Percentiles rank a stretch among this genome's conserved stretches.
Evolutionary conservation across 1,140 invertebrate genomes (phyloP).

Genomic region (Atta texana): DNA sequence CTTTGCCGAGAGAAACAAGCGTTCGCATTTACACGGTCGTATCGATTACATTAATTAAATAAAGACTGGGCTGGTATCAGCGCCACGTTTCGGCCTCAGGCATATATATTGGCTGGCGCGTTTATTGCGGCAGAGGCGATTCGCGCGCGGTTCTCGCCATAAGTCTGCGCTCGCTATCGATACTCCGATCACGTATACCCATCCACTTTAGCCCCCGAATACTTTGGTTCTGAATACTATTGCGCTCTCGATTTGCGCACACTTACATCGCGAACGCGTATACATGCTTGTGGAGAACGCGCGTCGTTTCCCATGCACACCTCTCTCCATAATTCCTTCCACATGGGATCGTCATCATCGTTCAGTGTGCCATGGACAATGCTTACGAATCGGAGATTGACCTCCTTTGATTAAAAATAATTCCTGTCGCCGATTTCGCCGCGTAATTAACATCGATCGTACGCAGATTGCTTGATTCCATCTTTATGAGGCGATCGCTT

Average conservation of each 20-base stretch:
- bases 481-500: background rate
- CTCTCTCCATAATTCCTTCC: conserved; percentile 37
- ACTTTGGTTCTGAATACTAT: conserved; percentile 72
- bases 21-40: conserved; percentile 69
- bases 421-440: conserved; percentile 27
- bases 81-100: conserved; percentile 51
- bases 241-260: conserved; percentile 59
- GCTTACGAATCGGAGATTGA: conserved; percentile 69
- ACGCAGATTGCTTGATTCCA: conserved; percentile 37
- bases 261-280: background rate
- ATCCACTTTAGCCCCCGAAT: conserved; percentile 68
- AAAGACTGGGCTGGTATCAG: conserved; percentile 69
- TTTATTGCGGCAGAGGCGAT: conserved; percentile 71
- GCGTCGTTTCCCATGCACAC: conserved; percentile 21
- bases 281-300: conserved; percentile 5
- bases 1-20: conserved; percentile 40
- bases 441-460: conserved; percentile 73
- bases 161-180: conserved; percentile 72
- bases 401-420: conserved; percentile 70
- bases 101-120: conserved; percentile 54
- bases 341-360: conserved; percentile 18
- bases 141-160: conserved; percentile 64
- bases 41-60: conserved; percentile 78
- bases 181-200: conserved; percentile 73
- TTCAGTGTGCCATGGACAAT: background rate